Conservation (phyloP, 2,113 vertebrate species). For the Riparia riparia region DNA sequence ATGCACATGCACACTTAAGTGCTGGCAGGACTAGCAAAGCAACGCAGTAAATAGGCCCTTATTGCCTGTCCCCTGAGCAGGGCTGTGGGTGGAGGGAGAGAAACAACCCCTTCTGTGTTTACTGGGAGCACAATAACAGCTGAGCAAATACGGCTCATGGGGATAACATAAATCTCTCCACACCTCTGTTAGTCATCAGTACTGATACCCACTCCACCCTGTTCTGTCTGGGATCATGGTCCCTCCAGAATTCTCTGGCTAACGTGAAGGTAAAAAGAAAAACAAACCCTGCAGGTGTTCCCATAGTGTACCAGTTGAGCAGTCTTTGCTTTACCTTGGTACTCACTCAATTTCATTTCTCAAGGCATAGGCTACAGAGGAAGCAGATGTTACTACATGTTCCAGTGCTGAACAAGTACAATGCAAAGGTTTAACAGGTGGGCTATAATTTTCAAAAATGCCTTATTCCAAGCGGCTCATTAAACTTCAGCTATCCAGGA, state of each 20-base stretch:
- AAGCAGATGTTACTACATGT: neutral
- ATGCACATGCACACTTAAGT: neutral
- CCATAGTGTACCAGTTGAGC: neutral
- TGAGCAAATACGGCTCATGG: conserved; percentile 11
- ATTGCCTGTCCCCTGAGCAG: neutral
- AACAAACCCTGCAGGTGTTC: conserved; percentile 10
- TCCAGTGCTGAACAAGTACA: conserved; percentile 41
- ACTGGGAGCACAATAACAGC: conserved; percentile 61
- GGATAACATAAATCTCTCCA: conserved; percentile 56
- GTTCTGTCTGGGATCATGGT: neutral
- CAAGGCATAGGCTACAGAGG: neutral
- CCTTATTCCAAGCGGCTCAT: neutral
- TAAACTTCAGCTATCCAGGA: conserved; percentile 18
- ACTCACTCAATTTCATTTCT: neutral
- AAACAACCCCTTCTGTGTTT: conserved; percentile 49
- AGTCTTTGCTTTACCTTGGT: neutral
- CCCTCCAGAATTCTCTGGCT: neutral
- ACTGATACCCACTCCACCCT: conserved; percentile 5
- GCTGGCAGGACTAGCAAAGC: neutral
- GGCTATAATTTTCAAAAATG: neutral
- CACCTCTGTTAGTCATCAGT: conserved; percentile 37
- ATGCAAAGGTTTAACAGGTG: conserved; percentile 16
- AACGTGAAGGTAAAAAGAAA: neutral
- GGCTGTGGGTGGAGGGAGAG: neutral
- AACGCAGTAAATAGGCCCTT: neutral